Evolutionary conservation across 2,888 invertebrate species (phyloP).

Genomic region (Alsophila aescularia): DNA sequence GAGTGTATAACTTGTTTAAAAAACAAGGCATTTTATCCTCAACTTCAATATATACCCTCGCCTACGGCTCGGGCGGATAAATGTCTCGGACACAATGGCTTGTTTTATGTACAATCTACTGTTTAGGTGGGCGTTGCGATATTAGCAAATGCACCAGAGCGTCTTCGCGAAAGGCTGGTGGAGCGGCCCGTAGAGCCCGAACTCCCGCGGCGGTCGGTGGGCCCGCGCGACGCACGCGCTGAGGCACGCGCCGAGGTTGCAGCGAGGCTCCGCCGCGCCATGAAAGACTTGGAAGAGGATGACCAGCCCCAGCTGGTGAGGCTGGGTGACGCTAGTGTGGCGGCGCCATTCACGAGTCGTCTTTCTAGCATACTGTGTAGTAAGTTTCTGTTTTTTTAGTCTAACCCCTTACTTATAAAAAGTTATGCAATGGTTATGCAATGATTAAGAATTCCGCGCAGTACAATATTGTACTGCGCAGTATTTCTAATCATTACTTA

Average conservation of each 20-base stretch:
- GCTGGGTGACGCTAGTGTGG: slow-evolving; percentile 99
- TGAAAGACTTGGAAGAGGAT: slow-evolving; percentile 94
- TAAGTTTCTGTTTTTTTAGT: too few species aligned
- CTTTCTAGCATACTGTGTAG: slow-evolving; percentile 97
- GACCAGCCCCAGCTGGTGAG: slow-evolving; percentile 95
- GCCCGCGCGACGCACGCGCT: slow-evolving; percentile 49
- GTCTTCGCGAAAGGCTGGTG: slow-evolving; percentile 62
- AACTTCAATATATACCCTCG: too few species aligned
- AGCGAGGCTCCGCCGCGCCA: slow-evolving; percentile 86
- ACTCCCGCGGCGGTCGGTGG: slow-evolving; percentile 53
- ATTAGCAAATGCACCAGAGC: slow-evolving; percentile 91
- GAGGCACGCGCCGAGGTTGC: slow-evolving; percentile 67
- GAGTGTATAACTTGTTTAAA: too few species aligned
- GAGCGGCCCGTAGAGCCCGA: slow-evolving; percentile 88
- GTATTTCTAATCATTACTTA: too few species aligned
- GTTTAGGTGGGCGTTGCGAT: slow-evolving; percentile 92
- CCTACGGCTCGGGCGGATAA: too few species aligned
- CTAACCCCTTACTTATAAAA: too few species aligned
- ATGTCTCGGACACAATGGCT: too few species aligned
- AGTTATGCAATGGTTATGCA: too few species aligned
- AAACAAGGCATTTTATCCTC: too few species aligned
- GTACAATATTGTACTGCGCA: too few species aligned
- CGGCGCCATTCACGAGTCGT: slow-evolving; percentile 99
- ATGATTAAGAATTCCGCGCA: too few species aligned
- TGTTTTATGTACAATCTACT: too few species aligned